Percentiles rank a stretch among this genome's conserved stretches.
phyloP scores from a whole-genome alignment of 2,888 invertebrate species.

The Chrysina gloriosa region DNA sequence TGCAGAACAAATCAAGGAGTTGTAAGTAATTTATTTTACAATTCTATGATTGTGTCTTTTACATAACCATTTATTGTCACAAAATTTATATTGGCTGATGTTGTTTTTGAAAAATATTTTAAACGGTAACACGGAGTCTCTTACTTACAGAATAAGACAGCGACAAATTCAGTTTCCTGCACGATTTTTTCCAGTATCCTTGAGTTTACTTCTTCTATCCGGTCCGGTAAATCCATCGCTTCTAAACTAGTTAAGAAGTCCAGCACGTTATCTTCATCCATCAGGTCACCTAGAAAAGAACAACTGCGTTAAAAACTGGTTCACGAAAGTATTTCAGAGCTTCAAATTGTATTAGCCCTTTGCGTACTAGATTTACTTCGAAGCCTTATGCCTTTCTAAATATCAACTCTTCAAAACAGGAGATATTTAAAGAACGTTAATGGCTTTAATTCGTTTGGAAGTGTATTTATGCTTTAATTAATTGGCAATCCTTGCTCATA shows the following conservation, averaged over 20 bases:
- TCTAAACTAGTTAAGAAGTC: conserved; percentile 94
- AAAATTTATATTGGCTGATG: not conserved
- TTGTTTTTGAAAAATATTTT: conserved; percentile 51
- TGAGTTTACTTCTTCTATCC: conserved; percentile 95
- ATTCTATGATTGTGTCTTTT: no score
- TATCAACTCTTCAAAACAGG: no score
- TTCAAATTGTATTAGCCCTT: no score
- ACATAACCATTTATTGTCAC: conserved; percentile 9
- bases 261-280: conserved; percentile 93
- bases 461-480: no score
- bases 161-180: conserved; percentile 91
- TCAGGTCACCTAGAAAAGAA: conserved; percentile 79
- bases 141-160: conserved; percentile 93
- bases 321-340: no score
- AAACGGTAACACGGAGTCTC: no score
- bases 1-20: not conserved
- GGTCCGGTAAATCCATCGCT: conserved; percentile 94
- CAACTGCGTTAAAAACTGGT: no score
- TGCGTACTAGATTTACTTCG: no score
- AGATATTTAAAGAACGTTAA: no score
- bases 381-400: no score
- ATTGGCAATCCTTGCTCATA: no score
- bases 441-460: no score
- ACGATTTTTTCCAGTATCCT: conserved; percentile 91
- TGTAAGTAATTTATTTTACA: not conserved